Conservation (phyloP, 1,140 invertebrate genomes). For the Ridgeia piscesae region DNA sequence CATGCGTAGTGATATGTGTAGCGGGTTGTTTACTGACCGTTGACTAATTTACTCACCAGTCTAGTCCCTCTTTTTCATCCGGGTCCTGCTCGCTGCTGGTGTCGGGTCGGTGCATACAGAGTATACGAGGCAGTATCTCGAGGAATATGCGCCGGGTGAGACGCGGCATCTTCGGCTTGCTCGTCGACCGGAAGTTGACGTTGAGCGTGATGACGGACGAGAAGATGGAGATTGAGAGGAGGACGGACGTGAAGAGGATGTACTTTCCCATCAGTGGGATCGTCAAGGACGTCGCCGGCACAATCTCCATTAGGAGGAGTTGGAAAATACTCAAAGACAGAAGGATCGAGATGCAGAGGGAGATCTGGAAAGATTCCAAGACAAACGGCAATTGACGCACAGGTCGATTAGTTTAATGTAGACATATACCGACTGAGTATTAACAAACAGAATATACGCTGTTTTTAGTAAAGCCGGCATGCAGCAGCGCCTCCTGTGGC, state of each 20-base stretch:
- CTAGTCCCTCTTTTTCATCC: neutral
- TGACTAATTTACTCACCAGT: neutral
- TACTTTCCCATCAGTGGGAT: constrained; percentile 95
- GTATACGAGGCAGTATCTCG: constrained; percentile 73
- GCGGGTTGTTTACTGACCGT: no score
- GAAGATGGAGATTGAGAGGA: constrained; percentile 93
- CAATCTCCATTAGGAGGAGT: constrained; percentile 92
- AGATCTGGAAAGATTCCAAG: neutral
- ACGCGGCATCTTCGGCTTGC: constrained; percentile 87
- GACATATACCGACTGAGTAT: no score
- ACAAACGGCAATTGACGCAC: no score
- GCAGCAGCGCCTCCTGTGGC: no score
- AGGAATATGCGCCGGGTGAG: constrained; percentile 87
- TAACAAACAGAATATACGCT: no score
- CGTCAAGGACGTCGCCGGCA: constrained; percentile 92
- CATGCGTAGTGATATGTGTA: no score
- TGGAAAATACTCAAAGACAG: constrained; percentile 74
- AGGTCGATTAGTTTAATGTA: neutral
- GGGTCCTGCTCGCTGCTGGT: neutral
- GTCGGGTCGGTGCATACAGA: constrained; percentile 29
- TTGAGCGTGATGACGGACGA: constrained; percentile 94
- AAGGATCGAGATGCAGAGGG: constrained; percentile 26
- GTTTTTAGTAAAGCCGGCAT: no score
- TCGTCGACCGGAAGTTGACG: constrained; percentile 89
- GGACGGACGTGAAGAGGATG: constrained; percentile 95